These are phyloP conservation scores for Thomomys bottae DNA, from an alignment of 2,113 vertebrate species.

Conservation along the genomic window DNA sequence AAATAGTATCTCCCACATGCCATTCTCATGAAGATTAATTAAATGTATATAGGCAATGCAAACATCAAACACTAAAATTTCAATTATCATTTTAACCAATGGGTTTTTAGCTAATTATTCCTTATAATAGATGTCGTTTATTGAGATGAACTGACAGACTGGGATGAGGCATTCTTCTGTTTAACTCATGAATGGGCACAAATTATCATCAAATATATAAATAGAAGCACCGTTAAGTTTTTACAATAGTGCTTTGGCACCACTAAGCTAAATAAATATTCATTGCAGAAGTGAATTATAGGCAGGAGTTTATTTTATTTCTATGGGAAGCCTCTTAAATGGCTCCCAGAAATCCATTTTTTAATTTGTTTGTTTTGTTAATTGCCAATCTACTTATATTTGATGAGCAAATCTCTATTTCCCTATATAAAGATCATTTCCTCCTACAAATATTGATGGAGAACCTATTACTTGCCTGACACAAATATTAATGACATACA, in stretches of 20 bases:
- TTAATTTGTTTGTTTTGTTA: neutral
- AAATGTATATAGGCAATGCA: neutral
- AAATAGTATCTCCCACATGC: too few species aligned
- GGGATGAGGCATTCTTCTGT: neutral
- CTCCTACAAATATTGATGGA: conserved; percentile 9
- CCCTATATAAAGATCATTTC: neutral
- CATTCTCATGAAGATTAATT: neutral
- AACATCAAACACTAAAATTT: neutral
- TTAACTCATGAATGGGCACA: neutral
- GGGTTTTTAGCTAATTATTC: neutral
- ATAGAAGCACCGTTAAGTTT: neutral
- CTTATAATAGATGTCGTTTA: neutral
- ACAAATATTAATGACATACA: neutral
- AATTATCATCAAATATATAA: neutral
- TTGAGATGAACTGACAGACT: neutral
- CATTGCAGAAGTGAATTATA: neutral
- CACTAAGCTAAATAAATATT: neutral
- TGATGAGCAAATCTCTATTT: neutral
- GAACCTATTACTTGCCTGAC: neutral
- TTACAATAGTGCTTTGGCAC: neutral
- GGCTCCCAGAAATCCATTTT: neutral
- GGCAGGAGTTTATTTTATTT: neutral
- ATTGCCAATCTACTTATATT: neutral
- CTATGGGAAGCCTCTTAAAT: neutral
- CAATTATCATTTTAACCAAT: neutral